Evolutionary conservation across 2,113 vertebrate species (phyloP).

Genomic region (Microcebus murinus): DNA sequence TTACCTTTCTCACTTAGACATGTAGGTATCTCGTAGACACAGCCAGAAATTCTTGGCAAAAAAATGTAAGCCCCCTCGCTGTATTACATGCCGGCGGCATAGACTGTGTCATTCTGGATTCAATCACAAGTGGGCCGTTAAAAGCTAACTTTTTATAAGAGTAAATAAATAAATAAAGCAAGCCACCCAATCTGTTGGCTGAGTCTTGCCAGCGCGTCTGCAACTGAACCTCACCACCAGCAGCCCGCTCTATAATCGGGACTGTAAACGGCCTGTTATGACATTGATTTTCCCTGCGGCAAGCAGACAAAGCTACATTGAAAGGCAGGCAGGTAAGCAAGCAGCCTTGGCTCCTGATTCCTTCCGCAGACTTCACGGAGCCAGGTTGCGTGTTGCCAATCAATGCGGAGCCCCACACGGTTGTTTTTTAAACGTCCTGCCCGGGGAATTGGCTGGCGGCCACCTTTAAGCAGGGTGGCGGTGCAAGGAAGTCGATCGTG

Average conservation of each 20-base stretch:
- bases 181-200: slow-evolving; percentile 35
- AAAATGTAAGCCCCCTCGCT: background rate
- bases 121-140: slow-evolving; percentile 66
- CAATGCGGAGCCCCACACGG: background rate
- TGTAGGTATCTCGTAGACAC: background rate
- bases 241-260: slow-evolving; percentile 12
- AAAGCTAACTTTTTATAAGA: slow-evolving; percentile 60
- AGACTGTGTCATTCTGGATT: slow-evolving; percentile 65
- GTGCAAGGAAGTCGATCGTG: background rate
- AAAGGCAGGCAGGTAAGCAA: slow-evolving; percentile 44
- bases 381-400: slow-evolving; percentile 33
- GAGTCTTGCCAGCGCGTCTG: slow-evolving; percentile 46
- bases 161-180: slow-evolving; percentile 13
- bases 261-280: slow-evolving; percentile 61
- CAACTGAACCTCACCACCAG: background rate
- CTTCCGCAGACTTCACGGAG: slow-evolving; percentile 62
- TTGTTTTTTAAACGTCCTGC: slow-evolving; percentile 58
- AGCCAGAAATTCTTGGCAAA: background rate
- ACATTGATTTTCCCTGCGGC: slow-evolving; percentile 65
- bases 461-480: background rate
- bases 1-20: background rate
- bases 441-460: background rate
- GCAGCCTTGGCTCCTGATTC: slow-evolving; percentile 14
- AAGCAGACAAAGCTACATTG: slow-evolving; percentile 70
- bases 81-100: background rate